Evolutionary conservation across 2,888 invertebrate species (phyloP).

Genomic region (Isoperla grammatica): DNA sequence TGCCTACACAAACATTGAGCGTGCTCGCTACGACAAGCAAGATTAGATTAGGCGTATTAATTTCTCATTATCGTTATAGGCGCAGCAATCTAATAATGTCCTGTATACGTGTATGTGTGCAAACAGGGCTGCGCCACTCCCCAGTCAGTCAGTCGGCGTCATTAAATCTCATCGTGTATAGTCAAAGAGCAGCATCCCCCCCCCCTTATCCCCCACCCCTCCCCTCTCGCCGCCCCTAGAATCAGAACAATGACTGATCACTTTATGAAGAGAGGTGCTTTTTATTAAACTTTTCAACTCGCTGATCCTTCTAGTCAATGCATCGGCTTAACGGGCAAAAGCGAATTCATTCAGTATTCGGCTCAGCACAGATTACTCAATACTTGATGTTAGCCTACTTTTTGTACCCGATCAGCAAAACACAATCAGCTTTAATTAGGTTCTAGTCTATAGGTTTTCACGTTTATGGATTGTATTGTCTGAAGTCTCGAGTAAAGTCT

Average conservation of each 20-base stretch:
- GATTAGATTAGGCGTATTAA: slow-evolving; percentile 14
- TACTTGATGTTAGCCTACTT: no score
- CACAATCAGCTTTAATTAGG: no score
- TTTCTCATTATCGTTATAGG: slow-evolving; percentile 9
- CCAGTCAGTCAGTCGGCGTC: no score
- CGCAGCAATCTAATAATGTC: background rate
- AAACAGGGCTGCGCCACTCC: no score
- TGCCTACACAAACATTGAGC: background rate
- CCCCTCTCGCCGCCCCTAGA: background rate
- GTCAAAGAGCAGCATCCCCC: background rate
- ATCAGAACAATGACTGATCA: background rate
- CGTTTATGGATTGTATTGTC: no score
- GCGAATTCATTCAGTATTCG: no score
- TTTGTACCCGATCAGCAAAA: no score
- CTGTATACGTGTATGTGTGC: no score
- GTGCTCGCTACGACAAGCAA: background rate
- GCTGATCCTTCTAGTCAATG: background rate
- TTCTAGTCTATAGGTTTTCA: no score
- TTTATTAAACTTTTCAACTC: slow-evolving; percentile 24
- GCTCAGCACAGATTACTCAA: no score
- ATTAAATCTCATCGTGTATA: background rate
- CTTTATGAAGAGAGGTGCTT: slow-evolving; percentile 21
- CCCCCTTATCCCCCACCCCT: background rate
- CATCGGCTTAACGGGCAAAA: no score
- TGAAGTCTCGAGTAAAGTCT: no score